Conservation (phyloP, 2,113 vertebrate species). For the Neoarius graeffei region DNA sequence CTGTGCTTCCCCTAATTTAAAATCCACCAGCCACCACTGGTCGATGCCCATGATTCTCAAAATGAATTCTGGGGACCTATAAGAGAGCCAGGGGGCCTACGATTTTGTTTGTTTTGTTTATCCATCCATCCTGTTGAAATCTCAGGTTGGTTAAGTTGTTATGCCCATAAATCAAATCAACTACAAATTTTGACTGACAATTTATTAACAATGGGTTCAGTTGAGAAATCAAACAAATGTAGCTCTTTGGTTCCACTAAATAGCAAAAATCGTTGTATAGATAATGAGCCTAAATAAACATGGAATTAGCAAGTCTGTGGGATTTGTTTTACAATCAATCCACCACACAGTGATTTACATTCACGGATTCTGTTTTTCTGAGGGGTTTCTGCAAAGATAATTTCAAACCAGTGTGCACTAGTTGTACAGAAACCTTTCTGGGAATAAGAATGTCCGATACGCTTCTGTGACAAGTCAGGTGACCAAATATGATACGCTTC, state of each 20-base stretch:
- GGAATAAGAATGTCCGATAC: background rate
- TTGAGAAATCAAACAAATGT: background rate
- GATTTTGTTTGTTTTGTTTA: background rate
- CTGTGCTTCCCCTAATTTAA: no score
- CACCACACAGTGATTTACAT: background rate
- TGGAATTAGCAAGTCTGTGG: no score
- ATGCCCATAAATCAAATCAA: background rate
- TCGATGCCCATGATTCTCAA: background rate
- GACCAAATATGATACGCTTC: no score
- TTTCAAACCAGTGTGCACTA: background rate
- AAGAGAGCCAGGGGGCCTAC: background rate
- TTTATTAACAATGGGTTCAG: background rate
- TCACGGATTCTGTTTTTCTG: background rate
- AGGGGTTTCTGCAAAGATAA: background rate
- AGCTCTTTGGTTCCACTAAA: no score
- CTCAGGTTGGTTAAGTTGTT: no score
- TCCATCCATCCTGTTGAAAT: no score
- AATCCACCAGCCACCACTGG: background rate
- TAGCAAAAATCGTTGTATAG: no score
- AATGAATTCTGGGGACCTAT: background rate
- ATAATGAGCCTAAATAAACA: no score
- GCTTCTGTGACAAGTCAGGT: background rate
- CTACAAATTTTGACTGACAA: background rate
- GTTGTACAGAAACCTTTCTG: background rate
- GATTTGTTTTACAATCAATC: no score